These are phyloP conservation scores for Bombus pyrosoma DNA, from an alignment of 1,140 invertebrate genomes.

Conservation along the genomic window DNA sequence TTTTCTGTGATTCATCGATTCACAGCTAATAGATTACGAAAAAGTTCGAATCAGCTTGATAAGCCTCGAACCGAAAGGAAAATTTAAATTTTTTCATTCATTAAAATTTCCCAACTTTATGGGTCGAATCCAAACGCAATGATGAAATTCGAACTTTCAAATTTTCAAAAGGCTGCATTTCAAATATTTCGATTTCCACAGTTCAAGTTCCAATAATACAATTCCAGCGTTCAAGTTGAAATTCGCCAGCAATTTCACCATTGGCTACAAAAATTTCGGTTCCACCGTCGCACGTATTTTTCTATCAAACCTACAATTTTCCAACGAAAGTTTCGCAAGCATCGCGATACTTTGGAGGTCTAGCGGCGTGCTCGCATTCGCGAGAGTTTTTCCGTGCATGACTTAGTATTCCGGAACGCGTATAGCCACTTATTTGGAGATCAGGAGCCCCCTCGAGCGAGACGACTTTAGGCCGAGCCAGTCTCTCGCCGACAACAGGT, in stretches of 20 bases:
- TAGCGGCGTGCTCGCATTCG: slow-evolving; percentile 19
- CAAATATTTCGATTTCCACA: too few relatives aligned
- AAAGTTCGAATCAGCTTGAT: background rate
- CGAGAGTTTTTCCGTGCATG: slow-evolving; percentile 50
- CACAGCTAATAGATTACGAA: background rate
- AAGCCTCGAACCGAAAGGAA: background rate
- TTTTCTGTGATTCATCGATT: background rate
- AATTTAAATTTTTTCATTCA: background rate
- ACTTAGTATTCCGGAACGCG: slow-evolving; percentile 80
- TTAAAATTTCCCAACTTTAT: too few relatives aligned
- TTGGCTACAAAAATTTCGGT: background rate
- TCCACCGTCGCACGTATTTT: background rate
- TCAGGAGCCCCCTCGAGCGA: slow-evolving; percentile 75
- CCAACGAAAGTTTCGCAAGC: background rate
- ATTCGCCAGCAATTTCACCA: background rate
- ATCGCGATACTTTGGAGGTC: slow-evolving; percentile 14
- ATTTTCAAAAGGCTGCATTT: background rate
- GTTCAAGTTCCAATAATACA: too few relatives aligned
- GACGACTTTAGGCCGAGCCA: slow-evolving; percentile 73
- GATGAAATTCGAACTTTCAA: background rate
- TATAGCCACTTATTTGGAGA: slow-evolving; percentile 81
- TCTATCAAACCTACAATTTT: slow-evolving; percentile 1
- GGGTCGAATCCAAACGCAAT: too few relatives aligned
- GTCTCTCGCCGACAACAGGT: slow-evolving; percentile 72
- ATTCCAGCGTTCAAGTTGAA: background rate